phyloP scores from a whole-genome alignment of 1,140 invertebrate species.

The Rhagoletis pomonella region DNA sequence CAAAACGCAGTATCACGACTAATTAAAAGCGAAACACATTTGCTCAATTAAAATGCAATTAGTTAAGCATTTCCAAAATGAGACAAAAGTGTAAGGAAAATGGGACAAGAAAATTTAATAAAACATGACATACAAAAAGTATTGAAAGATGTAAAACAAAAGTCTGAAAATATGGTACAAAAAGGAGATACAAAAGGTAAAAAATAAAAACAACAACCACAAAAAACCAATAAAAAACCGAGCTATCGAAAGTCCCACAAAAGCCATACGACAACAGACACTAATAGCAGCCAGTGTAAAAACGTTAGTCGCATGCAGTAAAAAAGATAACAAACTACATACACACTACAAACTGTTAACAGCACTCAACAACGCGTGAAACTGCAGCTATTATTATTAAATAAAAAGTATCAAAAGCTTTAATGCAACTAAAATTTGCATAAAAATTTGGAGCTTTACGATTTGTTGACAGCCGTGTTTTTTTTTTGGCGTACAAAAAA shows the following conservation, averaged over 20 bases:
- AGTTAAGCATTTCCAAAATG: neutral
- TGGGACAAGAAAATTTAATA: neutral
- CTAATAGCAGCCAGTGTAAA: neutral
- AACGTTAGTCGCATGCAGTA: neutral
- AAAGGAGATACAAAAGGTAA: too few relatives aligned
- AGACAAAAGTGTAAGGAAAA: neutral
- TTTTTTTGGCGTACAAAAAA: neutral
- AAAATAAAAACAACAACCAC: neutral
- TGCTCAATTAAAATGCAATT: neutral
- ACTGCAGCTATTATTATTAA: conserved; percentile 16
- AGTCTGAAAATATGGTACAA: neutral
- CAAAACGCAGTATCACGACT: too few relatives aligned
- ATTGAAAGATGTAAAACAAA: neutral
- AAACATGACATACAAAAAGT: neutral
- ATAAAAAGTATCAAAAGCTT: neutral
- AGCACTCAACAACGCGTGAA: neutral
- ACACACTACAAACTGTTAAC: neutral
- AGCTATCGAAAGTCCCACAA: neutral
- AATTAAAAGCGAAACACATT: neutral
- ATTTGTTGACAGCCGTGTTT: conserved; percentile 40
- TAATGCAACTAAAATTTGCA: conserved; percentile 25
- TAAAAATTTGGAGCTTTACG: conserved; percentile 36
- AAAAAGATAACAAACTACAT: neutral
- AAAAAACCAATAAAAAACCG: neutral
- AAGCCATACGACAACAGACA: neutral